phyloP scores from a whole-genome alignment of 1,140 invertebrate genomes.

The Micrasema minimum region DNA sequence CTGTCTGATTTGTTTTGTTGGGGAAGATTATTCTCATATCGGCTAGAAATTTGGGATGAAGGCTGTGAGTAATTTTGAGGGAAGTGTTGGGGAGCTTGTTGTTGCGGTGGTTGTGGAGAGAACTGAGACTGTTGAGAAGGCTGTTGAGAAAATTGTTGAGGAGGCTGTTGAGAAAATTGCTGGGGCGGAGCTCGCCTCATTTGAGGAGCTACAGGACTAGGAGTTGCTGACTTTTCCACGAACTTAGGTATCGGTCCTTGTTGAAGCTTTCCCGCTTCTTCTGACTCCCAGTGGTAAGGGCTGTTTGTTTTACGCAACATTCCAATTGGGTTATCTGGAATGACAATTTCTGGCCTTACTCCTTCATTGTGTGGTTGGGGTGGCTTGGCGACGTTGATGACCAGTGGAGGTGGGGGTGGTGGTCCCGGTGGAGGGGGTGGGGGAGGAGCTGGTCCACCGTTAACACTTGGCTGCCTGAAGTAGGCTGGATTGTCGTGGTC shows the following conservation, averaged over 20 bases:
- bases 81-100: conserved; percentile 2
- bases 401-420: conserved; percentile 61
- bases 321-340: conserved; percentile 74
- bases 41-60: conserved; percentile 49
- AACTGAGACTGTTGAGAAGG: conserved; percentile 54
- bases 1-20: conserved; percentile 62
- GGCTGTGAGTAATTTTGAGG: conserved; percentile 11
- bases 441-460: conserved; percentile 53
- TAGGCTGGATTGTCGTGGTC: conserved; percentile 68
- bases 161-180: conserved; percentile 58
- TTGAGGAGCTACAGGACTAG: conserved; percentile 63
- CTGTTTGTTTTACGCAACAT: conserved; percentile 67
- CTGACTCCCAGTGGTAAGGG: conserved; percentile 66
- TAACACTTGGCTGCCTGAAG: conserved; percentile 58
- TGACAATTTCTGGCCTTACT: conserved; percentile 74
- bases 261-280: conserved; percentile 59
- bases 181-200: conserved; percentile 56
- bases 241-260: conserved; percentile 63
- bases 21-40: conserved; percentile 55
- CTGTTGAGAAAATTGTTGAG: conserved; percentile 58
- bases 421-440: conserved; percentile 62
- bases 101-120: conserved; percentile 17
- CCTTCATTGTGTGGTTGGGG: conserved; percentile 56
- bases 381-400: conserved; percentile 62
- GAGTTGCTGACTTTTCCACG: conserved; percentile 58